Percentiles rank a stretch among this genome's conserved stretches.
Conservation (phyloP, 2,797 vertebrate genomes). For the Simalia tracyae region DNA sequence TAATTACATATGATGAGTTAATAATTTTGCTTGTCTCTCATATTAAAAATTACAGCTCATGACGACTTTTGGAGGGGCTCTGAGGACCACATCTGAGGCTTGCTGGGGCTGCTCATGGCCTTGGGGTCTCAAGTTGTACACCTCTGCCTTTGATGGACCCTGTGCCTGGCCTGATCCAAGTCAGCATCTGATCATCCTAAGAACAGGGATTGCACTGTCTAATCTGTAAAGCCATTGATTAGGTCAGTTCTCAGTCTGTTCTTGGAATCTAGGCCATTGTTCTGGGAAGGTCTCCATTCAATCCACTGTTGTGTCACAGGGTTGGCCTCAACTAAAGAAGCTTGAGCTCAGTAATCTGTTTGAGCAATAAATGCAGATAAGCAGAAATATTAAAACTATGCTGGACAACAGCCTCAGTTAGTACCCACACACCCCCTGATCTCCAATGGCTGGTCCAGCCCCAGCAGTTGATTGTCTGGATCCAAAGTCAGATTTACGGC, state of each 20-base stretch:
- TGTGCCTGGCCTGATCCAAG: not conserved
- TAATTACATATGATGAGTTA: not conserved
- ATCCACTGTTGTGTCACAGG: not conserved
- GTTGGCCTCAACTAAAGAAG: not conserved
- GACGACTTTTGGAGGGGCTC: not conserved
- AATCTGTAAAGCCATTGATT: not conserved
- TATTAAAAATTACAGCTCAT: not conserved
- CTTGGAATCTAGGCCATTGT: not conserved
- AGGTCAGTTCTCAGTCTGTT: not conserved
- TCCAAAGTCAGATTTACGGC: not conserved
- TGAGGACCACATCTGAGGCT: not conserved
- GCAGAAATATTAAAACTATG: not conserved
- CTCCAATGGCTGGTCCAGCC: not conserved
- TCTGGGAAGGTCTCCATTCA: not conserved
- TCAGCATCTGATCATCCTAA: not conserved
- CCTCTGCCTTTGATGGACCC: not conserved
- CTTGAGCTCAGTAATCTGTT: not conserved
- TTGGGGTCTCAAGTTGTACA: not conserved
- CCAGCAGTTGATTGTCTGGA: not conserved
- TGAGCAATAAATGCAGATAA: not conserved
- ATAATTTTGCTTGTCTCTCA: not conserved
- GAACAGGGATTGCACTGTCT: not conserved
- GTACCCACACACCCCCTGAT: too few relatives aligned
- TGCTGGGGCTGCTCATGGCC: not conserved
- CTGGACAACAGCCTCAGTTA: conserved; percentile 29